Evolutionary conservation across 2,797 vertebrate genomes (phyloP).

Genomic region (Trachops cirrhosus): DNA sequence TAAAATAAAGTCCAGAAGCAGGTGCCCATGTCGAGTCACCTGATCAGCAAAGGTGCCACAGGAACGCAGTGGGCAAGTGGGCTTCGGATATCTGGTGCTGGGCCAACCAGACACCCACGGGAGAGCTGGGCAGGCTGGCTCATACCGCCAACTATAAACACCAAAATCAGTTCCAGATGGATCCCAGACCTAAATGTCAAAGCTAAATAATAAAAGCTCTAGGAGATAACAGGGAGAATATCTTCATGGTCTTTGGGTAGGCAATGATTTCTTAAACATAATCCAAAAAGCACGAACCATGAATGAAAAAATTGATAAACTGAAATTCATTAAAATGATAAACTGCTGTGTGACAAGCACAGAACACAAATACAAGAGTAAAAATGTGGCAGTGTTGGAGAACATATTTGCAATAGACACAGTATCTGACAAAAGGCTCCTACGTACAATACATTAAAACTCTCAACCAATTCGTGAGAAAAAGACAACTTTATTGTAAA

Average conservation of each 20-base stretch:
- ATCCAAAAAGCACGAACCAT: not conserved
- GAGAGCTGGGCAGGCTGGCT: fast-evolving
- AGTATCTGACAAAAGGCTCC: not conserved
- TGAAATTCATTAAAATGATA: not conserved
- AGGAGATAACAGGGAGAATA: not conserved
- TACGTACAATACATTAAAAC: not conserved
- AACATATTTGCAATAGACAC: not conserved
- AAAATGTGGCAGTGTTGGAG: not conserved
- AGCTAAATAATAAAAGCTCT: not conserved
- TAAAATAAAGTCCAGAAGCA: not conserved
- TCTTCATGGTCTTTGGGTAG: not conserved
- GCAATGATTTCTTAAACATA: not conserved
- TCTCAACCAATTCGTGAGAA: not conserved
- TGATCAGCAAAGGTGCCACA: not conserved
- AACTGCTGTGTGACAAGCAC: not conserved
- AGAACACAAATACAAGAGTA: not conserved
- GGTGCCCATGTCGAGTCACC: not conserved
- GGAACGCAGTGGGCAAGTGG: fast-evolving
- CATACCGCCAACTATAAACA: not conserved
- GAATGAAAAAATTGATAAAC: not conserved
- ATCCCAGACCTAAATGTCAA: not conserved
- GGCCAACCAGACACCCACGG: not conserved
- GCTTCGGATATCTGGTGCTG: not conserved
- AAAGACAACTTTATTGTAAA: not conserved
- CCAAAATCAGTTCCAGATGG: not conserved